phyloP scores from a whole-genome alignment of 2,797 vertebrate genomes.

The Valencia hispanica region DNA sequence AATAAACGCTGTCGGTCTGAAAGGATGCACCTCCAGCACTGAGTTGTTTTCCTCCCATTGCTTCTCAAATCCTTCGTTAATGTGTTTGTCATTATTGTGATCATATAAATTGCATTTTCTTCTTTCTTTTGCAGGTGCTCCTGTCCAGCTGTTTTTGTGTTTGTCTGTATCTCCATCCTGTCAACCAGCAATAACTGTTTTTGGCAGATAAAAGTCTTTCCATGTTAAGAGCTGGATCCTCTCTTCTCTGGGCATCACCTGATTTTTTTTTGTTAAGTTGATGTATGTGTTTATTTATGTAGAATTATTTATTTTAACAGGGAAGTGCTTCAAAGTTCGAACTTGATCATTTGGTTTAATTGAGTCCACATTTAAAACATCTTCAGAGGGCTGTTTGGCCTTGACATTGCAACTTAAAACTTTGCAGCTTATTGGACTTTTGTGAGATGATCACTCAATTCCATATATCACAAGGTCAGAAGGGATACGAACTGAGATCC shows the following conservation, averaged over 20 bases:
- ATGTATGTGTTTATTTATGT: slow-evolving; percentile 32
- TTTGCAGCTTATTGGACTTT: slow-evolving; percentile 54
- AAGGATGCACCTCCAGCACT: not conserved
- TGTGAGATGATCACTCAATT: slow-evolving; percentile 34
- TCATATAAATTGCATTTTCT: not conserved
- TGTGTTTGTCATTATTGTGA: slow-evolving; percentile 1
- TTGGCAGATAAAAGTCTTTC: not conserved
- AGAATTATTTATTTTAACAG: slow-evolving; percentile 1
- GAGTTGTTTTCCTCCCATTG: not conserved
- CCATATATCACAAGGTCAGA: slow-evolving; percentile 51
- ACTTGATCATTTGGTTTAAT: slow-evolving; percentile 33
- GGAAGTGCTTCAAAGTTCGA: slow-evolving; percentile 4
- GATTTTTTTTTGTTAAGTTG: not conserved
- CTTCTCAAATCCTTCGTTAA: not conserved
- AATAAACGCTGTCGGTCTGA: slow-evolving; percentile 28
- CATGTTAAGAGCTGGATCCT: not conserved
- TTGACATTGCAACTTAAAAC: slow-evolving; percentile 17
- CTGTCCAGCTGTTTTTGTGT: not conserved
- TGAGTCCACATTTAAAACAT: slow-evolving; percentile 13
- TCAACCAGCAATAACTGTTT: not conserved
- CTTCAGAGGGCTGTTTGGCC: slow-evolving; percentile 44
- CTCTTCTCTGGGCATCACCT: not conserved
- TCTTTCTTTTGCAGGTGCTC: not conserved
- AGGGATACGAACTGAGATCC: slow-evolving; percentile 37
- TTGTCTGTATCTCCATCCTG: not conserved